Percentiles rank a stretch among this genome's conserved stretches.
phyloP scores from a whole-genome alignment of 2,888 invertebrate species.

The Osedax frankpressi region DNA sequence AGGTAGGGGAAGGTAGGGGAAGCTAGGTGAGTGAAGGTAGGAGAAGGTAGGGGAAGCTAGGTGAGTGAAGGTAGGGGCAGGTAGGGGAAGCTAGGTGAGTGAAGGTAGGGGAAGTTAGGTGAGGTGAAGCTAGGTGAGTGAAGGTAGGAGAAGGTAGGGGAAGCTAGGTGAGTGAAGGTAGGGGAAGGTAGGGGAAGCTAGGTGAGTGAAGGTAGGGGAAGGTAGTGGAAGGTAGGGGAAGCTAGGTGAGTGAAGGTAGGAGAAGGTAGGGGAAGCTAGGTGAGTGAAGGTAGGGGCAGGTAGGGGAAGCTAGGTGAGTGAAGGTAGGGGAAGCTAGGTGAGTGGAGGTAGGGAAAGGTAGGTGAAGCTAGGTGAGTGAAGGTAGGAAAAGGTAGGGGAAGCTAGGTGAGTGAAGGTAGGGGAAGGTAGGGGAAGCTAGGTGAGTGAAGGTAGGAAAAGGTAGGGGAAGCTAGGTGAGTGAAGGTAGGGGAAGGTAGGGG shows the following conservation, averaged over 20 bases:
- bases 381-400: not conserved
- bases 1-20: not conserved
- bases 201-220: not conserved
- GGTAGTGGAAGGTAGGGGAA: too few relatives aligned
- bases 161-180: not conserved
- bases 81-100: too few relatives aligned
- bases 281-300: not conserved
- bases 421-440: not conserved
- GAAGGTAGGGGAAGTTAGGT: not conserved
- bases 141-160: not conserved
- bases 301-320: not conserved
- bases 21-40: not conserved
- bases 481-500: not conserved
- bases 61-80: not conserved
- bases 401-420: not conserved
- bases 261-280: not conserved
- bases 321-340: constrained; percentile 17
- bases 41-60: not conserved
- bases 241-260: not conserved
- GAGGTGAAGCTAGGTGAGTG: too few relatives aligned
- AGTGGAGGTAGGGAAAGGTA: not conserved
- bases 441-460: not conserved
- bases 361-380: not conserved
- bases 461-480: not conserved
- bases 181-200: not conserved